These are phyloP conservation scores for Sepiola atlantica DNA, from an alignment of 2,888 invertebrate genomes.

Conservation along the genomic window DNA sequence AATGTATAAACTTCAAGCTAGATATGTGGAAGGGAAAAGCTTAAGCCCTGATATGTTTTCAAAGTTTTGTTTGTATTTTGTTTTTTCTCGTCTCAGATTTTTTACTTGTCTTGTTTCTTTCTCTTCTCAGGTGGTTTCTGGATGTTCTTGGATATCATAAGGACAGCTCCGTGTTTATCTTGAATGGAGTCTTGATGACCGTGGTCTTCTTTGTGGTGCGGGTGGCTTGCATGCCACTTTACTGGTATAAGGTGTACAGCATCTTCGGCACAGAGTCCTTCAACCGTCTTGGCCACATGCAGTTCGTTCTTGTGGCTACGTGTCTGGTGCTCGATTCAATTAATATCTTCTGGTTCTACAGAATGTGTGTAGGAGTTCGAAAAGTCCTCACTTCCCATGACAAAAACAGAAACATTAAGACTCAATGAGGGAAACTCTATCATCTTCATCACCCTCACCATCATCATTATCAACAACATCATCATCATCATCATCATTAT, in stretches of 20 bases:
- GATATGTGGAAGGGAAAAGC: too few species aligned
- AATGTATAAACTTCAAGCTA: too few species aligned
- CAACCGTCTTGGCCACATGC: slow-evolving; percentile 68
- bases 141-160: slow-evolving; percentile 65
- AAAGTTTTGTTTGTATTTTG: too few species aligned
- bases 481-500: neutral
- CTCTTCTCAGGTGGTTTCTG: slow-evolving; percentile 70
- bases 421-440: neutral
- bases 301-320: slow-evolving; percentile 68
- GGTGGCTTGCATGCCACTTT: slow-evolving; percentile 70
- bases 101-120: slow-evolving; percentile 50
- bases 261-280: slow-evolving; percentile 68
- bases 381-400: slow-evolving; percentile 60
- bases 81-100: neutral
- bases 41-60: too few species aligned
- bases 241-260: slow-evolving; percentile 71
- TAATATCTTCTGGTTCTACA: slow-evolving; percentile 72
- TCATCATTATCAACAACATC: neutral
- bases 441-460: neutral
- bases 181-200: slow-evolving; percentile 73
- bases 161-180: slow-evolving; percentile 61
- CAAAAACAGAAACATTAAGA: slow-evolving; percentile 47
- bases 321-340: slow-evolving; percentile 70
- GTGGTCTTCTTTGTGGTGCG: slow-evolving; percentile 71
- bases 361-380: slow-evolving; percentile 66